Conservation (phyloP, 1,140 invertebrate species). For the Neodiprion virginianus region DNA sequence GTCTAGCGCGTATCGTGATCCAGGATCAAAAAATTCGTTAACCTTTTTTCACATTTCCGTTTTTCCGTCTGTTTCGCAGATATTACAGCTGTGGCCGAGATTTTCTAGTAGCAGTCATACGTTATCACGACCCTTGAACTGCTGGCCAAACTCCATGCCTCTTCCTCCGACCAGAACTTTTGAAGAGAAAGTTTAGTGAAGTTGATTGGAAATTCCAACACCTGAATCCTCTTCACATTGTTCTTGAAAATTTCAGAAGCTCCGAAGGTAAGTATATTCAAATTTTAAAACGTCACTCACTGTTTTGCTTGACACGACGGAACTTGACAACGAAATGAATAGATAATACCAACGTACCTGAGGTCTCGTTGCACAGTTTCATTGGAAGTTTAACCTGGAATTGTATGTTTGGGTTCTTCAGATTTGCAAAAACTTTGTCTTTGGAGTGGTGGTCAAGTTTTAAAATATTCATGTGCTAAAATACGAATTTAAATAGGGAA, state of each 20-base stretch:
- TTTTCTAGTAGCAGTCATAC: no score
- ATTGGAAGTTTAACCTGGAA: no score
- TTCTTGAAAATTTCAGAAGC: neutral
- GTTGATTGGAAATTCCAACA: no score
- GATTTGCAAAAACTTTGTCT: no score
- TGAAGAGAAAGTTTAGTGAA: neutral
- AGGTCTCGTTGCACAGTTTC: no score
- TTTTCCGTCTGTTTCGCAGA: neutral
- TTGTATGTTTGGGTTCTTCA: no score
- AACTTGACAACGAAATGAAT: neutral
- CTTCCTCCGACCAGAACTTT: neutral
- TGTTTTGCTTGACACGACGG: neutral
- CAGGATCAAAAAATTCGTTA: slow-evolving; percentile 24
- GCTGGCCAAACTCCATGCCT: neutral
- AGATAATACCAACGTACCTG: no score
- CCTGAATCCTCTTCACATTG: neutral
- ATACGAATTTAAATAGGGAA: no score
- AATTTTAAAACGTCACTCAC: neutral
- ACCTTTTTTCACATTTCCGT: neutral
- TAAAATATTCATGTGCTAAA: no score
- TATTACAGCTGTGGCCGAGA: neutral
- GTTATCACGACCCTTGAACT: neutral
- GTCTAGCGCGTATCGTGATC: slow-evolving; percentile 16
- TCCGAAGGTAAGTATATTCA: neutral
- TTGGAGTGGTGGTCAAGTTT: no score